Conservation (phyloP, 2,113 vertebrate genomes). For the Silurus glanis region DNA sequence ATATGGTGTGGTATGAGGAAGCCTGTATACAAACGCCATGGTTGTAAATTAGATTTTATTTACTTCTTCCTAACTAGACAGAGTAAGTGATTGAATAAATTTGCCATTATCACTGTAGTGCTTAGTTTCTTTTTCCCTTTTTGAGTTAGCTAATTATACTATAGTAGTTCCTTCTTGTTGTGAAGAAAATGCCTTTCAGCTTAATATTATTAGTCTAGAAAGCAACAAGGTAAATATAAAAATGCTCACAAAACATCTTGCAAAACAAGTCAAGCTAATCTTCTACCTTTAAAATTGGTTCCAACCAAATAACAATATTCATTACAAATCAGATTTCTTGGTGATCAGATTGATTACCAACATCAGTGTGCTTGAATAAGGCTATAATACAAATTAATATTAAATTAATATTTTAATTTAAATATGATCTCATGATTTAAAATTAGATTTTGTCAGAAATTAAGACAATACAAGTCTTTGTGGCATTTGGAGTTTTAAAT, state of each 20-base stretch:
- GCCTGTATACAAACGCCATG: neutral
- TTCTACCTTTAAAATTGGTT: neutral
- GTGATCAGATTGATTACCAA: neutral
- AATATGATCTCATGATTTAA: neutral
- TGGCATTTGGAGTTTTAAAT: neutral
- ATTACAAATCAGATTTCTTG: neutral
- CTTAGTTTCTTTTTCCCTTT: neutral
- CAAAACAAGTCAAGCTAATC: neutral
- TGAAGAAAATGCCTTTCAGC: neutral
- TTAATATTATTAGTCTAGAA: neutral
- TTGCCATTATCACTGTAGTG: neutral
- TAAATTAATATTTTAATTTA: too few relatives aligned
- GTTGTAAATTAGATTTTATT: neutral
- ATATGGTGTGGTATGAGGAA: neutral
- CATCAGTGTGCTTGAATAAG: neutral
- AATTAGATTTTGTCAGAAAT: neutral
- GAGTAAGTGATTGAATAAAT: neutral
- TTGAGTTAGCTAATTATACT: neutral
- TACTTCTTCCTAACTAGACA: neutral
- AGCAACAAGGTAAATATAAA: neutral
- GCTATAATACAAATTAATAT: neutral
- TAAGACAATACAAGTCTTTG: neutral
- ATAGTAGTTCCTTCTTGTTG: neutral
- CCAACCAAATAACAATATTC: neutral
- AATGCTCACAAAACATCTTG: neutral